phyloP scores from a whole-genome alignment of 2,113 vertebrate genomes.

The Corvus moneduloides region DNA sequence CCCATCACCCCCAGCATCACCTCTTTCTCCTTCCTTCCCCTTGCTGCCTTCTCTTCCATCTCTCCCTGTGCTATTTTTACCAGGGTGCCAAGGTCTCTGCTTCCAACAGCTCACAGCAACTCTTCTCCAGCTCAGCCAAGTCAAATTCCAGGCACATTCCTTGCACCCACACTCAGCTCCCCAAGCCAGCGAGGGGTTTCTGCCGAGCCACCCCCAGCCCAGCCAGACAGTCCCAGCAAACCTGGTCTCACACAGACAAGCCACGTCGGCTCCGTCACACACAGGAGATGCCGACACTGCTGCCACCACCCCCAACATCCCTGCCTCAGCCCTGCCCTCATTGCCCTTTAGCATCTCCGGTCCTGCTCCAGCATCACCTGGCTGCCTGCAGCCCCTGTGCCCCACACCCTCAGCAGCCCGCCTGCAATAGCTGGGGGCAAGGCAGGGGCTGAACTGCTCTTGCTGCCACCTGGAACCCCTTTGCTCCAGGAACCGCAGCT shows the following conservation, averaged over 20 bases:
- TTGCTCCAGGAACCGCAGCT: background rate
- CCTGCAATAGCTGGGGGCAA: background rate
- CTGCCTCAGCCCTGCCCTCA: background rate
- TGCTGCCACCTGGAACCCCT: background rate
- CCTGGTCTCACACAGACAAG: background rate
- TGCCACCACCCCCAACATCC: background rate
- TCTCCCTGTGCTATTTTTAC: background rate
- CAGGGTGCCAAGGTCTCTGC: background rate
- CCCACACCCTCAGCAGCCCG: fast-evolving
- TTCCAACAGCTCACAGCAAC: background rate
- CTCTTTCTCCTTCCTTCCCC: background rate
- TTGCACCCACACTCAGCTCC: background rate
- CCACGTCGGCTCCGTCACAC: background rate
- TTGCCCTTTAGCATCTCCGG: background rate
- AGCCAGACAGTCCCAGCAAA: background rate
- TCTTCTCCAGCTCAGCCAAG: background rate
- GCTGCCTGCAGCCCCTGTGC: background rate
- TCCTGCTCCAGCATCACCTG: background rate
- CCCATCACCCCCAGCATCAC: background rate
- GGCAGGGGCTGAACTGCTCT: background rate
- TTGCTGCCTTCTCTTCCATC: background rate
- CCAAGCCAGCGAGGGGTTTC: background rate
- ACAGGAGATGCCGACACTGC: fast-evolving
- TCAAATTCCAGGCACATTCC: background rate
- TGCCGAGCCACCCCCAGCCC: background rate